phyloP scores from a whole-genome alignment of 1,140 invertebrate species.

The Dendroctonus ponderosae region DNA sequence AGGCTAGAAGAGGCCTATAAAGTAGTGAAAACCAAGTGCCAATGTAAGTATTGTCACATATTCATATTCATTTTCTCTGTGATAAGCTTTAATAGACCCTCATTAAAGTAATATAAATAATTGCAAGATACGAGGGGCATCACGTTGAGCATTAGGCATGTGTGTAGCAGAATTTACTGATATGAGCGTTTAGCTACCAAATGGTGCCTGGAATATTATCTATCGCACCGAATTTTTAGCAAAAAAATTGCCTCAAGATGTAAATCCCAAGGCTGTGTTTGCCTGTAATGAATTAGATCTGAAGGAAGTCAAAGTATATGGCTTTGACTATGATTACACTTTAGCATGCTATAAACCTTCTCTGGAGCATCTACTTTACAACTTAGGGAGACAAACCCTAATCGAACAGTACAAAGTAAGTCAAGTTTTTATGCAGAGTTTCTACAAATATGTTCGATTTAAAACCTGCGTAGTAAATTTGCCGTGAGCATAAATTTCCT shows the following conservation, averaged over 20 bases:
- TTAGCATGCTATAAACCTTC: conserved; percentile 92
- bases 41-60: conserved; percentile 49
- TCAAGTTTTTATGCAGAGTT: not conserved
- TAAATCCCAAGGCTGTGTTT: conserved; percentile 84
- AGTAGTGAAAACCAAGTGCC: conserved; percentile 52
- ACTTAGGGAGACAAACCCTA: conserved; percentile 82
- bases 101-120: no score
- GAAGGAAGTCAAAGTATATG: conserved; percentile 90
- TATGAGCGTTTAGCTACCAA: no score
- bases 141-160: no score
- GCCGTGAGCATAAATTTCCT: no score
- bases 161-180: no score
- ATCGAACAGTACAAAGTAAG: conserved; percentile 85
- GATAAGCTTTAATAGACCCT: no score
- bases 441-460: not conserved
- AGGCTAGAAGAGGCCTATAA: conserved; percentile 50
- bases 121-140: no score
- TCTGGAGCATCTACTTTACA: conserved; percentile 89
- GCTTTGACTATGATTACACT: conserved; percentile 99
- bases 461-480: no score
- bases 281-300: conserved; percentile 96
- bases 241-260: conserved; percentile 83
- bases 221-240: conserved; percentile 55
- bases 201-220: no score
- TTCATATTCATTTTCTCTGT: no score